phyloP scores from a whole-genome alignment of 2,797 vertebrate species.

The Lutjanus argentimaculatus region DNA sequence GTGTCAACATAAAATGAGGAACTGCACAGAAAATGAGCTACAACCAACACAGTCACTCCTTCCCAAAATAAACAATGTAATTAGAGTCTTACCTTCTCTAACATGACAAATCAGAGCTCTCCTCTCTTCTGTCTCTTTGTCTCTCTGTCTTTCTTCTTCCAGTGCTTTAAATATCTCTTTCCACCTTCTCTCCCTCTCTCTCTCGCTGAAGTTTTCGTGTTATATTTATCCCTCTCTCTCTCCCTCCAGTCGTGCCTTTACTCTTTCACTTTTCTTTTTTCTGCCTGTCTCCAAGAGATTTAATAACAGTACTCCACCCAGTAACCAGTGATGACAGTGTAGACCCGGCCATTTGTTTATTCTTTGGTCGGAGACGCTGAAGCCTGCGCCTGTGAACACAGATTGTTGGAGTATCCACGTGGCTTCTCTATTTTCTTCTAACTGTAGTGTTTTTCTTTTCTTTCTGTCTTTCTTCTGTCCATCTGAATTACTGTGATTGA shows the following conservation, averaged over 20 bases:
- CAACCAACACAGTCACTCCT: background rate
- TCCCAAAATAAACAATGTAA: constrained; percentile 24
- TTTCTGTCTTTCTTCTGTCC: background rate
- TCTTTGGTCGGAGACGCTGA: constrained; percentile 51
- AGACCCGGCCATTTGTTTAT: constrained; percentile 68
- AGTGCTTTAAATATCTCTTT: constrained; percentile 68
- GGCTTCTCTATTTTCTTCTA: constrained; percentile 4
- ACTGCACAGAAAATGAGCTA: constrained; percentile 2
- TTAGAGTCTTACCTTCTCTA: constrained; percentile 62
- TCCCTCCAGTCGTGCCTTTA: background rate
- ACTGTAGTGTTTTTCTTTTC: background rate
- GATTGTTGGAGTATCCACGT: constrained; percentile 42
- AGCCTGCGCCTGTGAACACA: constrained; percentile 25
- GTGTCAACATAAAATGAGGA: constrained; percentile 14
- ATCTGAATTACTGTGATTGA: background rate
- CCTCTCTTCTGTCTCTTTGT: constrained; percentile 41
- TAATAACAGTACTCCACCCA: constrained; percentile 85
- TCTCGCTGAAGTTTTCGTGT: constrained; percentile 56
- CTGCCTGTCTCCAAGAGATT: constrained; percentile 64
- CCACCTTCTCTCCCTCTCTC: constrained; percentile 35
- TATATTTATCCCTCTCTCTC: constrained; percentile 73
- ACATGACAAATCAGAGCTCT: constrained; percentile 51
- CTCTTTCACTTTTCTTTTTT: constrained; percentile 74
- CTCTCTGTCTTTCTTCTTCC: constrained; percentile 47
- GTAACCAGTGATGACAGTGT: constrained; percentile 82